Evolutionary conservation across 1,140 invertebrate species (phyloP).

Genomic region (Papilio xuthus): DNA sequence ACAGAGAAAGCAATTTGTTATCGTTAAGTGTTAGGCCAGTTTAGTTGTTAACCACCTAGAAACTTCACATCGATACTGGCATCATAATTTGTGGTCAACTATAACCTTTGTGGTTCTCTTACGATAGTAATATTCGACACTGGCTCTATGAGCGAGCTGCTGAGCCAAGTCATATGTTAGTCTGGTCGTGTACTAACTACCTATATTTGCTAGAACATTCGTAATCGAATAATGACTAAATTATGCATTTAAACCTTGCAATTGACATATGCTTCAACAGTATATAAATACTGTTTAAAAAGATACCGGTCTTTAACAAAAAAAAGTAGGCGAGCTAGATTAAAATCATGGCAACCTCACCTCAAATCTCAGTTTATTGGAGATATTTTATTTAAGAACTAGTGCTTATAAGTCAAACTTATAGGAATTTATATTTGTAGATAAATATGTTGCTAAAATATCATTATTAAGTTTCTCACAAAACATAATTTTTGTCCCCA

Average conservation of each 20-base stretch:
- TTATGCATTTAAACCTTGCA: conserved; percentile 55
- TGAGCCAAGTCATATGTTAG: conserved; percentile 76
- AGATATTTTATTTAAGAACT: too few relatives aligned
- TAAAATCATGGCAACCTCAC: background rate
- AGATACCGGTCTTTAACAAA: conserved; percentile 2
- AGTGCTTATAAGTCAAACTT: too few relatives aligned
- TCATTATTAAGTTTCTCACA: too few relatives aligned
- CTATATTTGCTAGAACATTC: conserved; percentile 46
- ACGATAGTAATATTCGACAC: conserved; percentile 64
- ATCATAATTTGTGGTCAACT: background rate
- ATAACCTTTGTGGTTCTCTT: conserved; percentile 1
- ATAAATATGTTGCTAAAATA: too few relatives aligned
- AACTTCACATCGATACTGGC: background rate
- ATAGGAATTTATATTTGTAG: too few relatives aligned
- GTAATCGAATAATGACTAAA: conserved; percentile 70
- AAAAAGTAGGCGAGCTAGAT: background rate
- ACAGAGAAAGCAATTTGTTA: background rate
- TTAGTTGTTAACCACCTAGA: too few relatives aligned
- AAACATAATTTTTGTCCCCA: too few relatives aligned
- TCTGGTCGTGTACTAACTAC: conserved; percentile 70
- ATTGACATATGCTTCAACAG: conserved; percentile 35
- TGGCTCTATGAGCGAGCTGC: conserved; percentile 58
- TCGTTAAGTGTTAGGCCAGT: too few relatives aligned
- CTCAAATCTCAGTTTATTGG: background rate
- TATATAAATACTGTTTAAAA: conserved; percentile 12